Conservation (phyloP, 2,113 vertebrate species). For the Alces alces region DNA sequence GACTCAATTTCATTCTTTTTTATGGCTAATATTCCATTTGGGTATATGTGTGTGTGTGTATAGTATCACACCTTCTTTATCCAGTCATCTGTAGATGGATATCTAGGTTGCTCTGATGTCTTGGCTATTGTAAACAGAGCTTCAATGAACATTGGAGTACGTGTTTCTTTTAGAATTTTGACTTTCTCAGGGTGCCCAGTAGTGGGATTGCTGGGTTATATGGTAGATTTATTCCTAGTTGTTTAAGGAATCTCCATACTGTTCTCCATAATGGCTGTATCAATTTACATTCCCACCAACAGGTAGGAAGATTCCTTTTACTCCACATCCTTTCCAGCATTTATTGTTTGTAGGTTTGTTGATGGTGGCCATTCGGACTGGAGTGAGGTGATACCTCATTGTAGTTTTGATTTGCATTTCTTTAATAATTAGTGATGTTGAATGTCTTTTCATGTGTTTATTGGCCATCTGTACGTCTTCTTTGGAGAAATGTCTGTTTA, state of each 20-base stretch:
- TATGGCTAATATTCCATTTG: not conserved
- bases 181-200: not conserved
- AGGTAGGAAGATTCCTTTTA: not conserved
- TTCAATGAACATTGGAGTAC: not conserved
- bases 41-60: not conserved
- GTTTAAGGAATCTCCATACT: not conserved
- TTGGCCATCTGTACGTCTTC: not conserved
- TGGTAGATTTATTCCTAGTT: not conserved
- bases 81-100: too few relatives aligned
- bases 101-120: not conserved
- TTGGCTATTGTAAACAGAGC: not conserved
- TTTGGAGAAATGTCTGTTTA: not conserved
- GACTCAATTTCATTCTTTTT: not conserved
- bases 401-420: not conserved
- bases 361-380: not conserved
- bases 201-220: not conserved
- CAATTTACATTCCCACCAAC: not conserved
- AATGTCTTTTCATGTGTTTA: not conserved
- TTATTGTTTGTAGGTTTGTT: not conserved
- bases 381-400: not conserved
- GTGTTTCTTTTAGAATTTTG: not conserved
- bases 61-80: too few relatives aligned
- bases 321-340: not conserved
- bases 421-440: not conserved
- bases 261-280: not conserved